Evolutionary conservation across 2,888 invertebrate species (phyloP).

Genomic region (Chymomyza fuscimana): DNA sequence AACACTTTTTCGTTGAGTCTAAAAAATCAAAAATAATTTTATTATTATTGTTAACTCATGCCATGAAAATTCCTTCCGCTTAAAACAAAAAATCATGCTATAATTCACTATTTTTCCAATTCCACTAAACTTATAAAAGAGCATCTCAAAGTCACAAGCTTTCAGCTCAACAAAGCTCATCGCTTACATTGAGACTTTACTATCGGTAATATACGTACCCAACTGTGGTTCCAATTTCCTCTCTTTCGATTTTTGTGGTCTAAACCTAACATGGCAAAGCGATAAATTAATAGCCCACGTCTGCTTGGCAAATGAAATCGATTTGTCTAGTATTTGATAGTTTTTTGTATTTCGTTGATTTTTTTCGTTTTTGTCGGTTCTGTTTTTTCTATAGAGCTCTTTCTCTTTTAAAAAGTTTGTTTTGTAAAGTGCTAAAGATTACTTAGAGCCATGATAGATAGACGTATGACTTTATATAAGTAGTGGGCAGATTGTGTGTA

Average conservation of each 20-base stretch:
- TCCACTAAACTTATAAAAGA: too few relatives aligned
- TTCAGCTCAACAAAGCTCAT: conserved; percentile 5
- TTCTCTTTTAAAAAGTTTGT: conserved; percentile 19
- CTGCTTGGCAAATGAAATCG: conserved; percentile 62
- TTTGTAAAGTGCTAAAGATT: conserved; percentile 29
- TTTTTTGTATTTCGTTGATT: conserved; percentile 15
- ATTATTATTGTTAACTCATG: too few relatives aligned
- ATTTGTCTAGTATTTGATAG: conserved; percentile 62
- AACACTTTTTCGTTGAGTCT: too few relatives aligned
- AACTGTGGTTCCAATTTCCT: not conserved
- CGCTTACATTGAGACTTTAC: conserved; percentile 41
- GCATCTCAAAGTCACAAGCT: not conserved
- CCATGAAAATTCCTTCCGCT: too few relatives aligned
- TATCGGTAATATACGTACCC: not conserved
- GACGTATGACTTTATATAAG: not conserved
- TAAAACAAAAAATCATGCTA: too few relatives aligned
- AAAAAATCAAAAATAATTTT: too few relatives aligned
- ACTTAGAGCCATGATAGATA: conserved; percentile 34
- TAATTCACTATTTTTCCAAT: too few relatives aligned
- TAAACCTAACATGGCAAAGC: conserved; percentile 37
- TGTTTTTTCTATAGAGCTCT: not conserved
- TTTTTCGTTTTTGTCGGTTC: conserved; percentile 9
- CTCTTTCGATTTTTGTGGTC: not conserved
- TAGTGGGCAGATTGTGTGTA: not conserved
- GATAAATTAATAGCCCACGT: conserved; percentile 65